These are phyloP conservation scores for Coregonus ussuriensis DNA, from an alignment of 2,797 vertebrate genomes.

Conservation along the genomic window DNA sequence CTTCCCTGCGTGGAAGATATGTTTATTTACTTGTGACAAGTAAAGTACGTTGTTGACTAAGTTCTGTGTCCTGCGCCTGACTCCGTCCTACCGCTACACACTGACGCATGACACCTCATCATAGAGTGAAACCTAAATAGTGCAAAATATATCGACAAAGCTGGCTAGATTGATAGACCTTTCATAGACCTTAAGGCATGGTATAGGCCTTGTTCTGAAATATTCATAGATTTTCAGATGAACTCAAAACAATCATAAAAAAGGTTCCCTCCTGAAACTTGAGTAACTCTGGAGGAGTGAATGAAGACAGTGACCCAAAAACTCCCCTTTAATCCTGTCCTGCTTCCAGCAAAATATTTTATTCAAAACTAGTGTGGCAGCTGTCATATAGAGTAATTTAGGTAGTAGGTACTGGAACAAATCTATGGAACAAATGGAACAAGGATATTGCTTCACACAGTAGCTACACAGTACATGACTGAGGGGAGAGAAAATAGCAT, in stretches of 20 bases:
- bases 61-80: too few species aligned
- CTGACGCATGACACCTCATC: not conserved
- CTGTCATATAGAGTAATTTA: conserved; percentile 45
- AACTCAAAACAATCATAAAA: conserved; percentile 22
- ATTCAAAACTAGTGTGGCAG: conserved; percentile 64
- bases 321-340: conserved; percentile 43
- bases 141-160: conserved; percentile 27
- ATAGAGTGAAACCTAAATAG: conserved; percentile 12
- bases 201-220: conserved; percentile 28
- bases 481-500: conserved; percentile 13
- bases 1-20: too few species aligned
- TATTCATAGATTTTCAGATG: conserved; percentile 36
- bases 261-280: conserved; percentile 21
- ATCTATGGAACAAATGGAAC: conserved; percentile 5
- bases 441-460: not conserved
- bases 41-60: too few species aligned
- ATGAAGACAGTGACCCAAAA: conserved; percentile 56
- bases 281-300: conserved; percentile 33
- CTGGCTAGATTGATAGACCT: conserved; percentile 19
- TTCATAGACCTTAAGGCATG: conserved; percentile 15
- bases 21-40: too few species aligned
- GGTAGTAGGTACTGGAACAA: conserved; percentile 28
- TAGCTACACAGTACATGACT: conserved; percentile 5
- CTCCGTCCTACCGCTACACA: too few species aligned
- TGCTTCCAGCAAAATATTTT: conserved; percentile 61